Base-by-base conservation (phyloP, 2,888 invertebrate genomes). In the Oxytorus armatus region DNA sequence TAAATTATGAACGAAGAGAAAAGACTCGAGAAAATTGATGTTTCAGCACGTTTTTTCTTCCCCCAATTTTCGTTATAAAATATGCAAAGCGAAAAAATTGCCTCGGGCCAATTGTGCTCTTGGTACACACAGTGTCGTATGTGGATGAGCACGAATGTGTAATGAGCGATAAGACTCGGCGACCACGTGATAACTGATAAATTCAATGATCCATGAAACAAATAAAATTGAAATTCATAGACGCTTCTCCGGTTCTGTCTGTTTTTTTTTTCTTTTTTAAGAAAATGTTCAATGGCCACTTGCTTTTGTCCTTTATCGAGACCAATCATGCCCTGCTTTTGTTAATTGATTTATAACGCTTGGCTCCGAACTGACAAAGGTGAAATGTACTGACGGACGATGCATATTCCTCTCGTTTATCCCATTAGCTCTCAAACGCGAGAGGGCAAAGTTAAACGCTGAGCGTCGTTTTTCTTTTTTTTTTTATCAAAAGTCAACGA, bases 401-500 rank as follows among this genome's bases (percentile, higher is more conserved):
- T 65, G 49, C 74, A 47, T 47, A 63, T 63, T 36, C 29, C 61
- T 44, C 79, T 76, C 66, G 70, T 73, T n/a, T 79, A 79, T 79
- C 39, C 66, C 66, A 80, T 80, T 72, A 77, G 39, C 75, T 51
- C 51, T 39, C 36, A 53, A 42, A 8, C 5, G n/a, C 66, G 66
- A 59, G 74, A 70, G 79, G 70, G 51, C 75, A 81, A 81, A 81
- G 75, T 81, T 79, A 59, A n/a, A 76, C 42, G 59, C 55, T 16
- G 39, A 36, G 82, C 18, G 53, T 51, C 4, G 29, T 33, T 55
- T 55, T 16, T 55, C 16, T 55, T 55, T 49, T 44, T 82, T 79
- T 82, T 66, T 68, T 84, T 85, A 88, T 88, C 88, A 79, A 33
- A 78, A 57, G 61, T 81, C 77, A 85, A 86, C 83, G 82, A 85